Evolutionary conservation across 2,888 invertebrate genomes (phyloP).

Genomic region (Trichacis sp.): DNA sequence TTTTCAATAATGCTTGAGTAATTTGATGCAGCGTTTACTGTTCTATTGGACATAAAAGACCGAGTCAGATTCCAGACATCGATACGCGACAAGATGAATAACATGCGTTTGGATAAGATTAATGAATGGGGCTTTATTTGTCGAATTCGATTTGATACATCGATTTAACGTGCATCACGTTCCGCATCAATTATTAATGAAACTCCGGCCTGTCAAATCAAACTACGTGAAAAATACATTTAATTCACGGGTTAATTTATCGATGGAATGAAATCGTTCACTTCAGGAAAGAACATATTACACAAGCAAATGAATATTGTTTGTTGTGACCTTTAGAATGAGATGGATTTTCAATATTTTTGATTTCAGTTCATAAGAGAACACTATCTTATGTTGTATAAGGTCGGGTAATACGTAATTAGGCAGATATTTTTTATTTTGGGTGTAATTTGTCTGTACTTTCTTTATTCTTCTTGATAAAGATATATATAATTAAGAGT

Average conservation of each 20-base stretch:
- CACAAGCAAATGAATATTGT: too few species aligned
- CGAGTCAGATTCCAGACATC: conserved; percentile 35
- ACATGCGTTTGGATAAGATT: conserved; percentile 46
- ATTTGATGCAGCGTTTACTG: conserved; percentile 13
- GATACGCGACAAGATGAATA: conserved; percentile 37
- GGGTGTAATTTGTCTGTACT: too few species aligned
- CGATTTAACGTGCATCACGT: conserved; percentile 54
- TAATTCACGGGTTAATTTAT: conserved; percentile 9
- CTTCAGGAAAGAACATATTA: too few species aligned
- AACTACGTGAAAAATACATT: conserved; percentile 14
- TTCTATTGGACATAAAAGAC: conserved; percentile 22
- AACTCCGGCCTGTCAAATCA: conserved; percentile 42
- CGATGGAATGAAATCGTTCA: not conserved
- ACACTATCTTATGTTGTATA: too few species aligned
- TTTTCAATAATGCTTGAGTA: not conserved
- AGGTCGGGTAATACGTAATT: too few species aligned
- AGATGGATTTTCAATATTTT: too few species aligned
- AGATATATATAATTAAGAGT: too few species aligned
- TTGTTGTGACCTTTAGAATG: too few species aligned
- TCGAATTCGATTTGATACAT: conserved; percentile 61
- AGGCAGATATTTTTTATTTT: too few species aligned
- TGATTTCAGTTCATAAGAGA: too few species aligned
- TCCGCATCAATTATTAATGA: conserved; percentile 58
- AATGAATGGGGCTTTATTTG: conserved; percentile 56
- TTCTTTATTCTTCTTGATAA: too few species aligned